Conservation (phyloP, 2,888 invertebrate species). For the Drosophila parthenogenetica region DNA sequence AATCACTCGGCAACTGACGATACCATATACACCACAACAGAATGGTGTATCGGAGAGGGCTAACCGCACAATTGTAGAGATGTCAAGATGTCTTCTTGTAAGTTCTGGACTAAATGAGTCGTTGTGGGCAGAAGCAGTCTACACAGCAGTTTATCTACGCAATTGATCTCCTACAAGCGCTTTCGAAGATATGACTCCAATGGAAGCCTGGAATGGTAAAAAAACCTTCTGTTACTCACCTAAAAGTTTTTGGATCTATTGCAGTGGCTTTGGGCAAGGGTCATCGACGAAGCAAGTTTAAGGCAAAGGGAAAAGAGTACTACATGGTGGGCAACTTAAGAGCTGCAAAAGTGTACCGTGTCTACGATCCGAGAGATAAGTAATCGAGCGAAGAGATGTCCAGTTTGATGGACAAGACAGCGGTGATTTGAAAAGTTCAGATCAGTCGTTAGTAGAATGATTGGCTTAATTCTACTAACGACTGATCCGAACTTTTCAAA, state of each 20-base stretch:
- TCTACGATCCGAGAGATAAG: neutral
- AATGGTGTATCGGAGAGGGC: conserved; percentile 2
- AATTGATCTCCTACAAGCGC: conserved; percentile 3
- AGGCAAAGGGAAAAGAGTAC: conserved; percentile 7
- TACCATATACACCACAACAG: neutral
- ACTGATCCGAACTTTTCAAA: too few species aligned
- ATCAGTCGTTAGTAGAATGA: too few species aligned
- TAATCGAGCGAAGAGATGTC: neutral
- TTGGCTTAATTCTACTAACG: too few species aligned
- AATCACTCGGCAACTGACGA: conserved; percentile 1
- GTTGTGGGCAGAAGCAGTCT: neutral
- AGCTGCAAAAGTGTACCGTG: conserved; percentile 1
- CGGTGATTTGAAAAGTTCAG: too few species aligned
- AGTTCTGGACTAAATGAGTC: neutral
- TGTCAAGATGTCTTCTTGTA: neutral
- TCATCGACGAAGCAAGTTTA: neutral
- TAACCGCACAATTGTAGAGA: conserved; percentile 1
- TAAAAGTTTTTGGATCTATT: conserved; percentile 9
- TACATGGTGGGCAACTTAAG: conserved; percentile 5
- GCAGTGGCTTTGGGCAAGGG: conserved; percentile 7
- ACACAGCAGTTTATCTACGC: conserved; percentile 7
- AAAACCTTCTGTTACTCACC: conserved; percentile 1
- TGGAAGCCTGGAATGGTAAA: conserved; percentile 19
- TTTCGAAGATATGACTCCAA: neutral
- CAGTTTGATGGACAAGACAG: neutral